Conservation (phyloP, 2,888 invertebrate species). For the Alcis repandata region DNA sequence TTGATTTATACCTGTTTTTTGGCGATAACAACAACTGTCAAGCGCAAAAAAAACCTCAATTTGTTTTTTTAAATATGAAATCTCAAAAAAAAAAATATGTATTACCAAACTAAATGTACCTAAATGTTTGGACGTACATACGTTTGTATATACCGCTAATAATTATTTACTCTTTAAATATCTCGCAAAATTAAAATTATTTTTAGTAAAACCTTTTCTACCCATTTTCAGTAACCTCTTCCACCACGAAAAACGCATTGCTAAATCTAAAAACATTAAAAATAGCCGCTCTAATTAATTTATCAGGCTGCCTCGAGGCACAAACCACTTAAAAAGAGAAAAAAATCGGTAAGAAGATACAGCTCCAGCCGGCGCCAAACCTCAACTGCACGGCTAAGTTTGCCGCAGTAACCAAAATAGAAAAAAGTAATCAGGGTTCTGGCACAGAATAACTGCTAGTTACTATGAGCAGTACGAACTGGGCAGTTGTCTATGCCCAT, state of each 20-base stretch:
- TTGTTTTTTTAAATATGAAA: too few relatives aligned
- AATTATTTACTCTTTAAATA: neutral
- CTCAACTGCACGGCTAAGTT: constrained; percentile 53
- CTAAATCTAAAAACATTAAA: constrained; percentile 8
- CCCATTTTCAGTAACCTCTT: neutral
- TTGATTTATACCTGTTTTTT: too few relatives aligned
- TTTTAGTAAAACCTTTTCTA: neutral
- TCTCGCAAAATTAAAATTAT: too few relatives aligned
- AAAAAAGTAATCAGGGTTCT: constrained; percentile 69
- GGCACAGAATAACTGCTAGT: constrained; percentile 41
- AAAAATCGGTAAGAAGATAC: constrained; percentile 1
- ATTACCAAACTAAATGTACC: too few relatives aligned
- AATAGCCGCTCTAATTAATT: constrained; percentile 1
- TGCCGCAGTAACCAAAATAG: constrained; percentile 61
- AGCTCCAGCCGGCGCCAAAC: constrained; percentile 21
- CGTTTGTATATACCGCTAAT: too few relatives aligned
- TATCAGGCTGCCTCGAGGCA: constrained; percentile 11
- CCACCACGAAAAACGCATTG: neutral
- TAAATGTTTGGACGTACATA: too few relatives aligned
- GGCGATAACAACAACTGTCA: neutral
- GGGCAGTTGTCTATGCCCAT: constrained; percentile 76
- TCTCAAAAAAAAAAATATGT: neutral
- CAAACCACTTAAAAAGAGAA: neutral
- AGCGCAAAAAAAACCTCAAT: neutral
- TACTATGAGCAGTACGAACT: constrained; percentile 57